Base-by-base conservation (phyloP, 2,113 vertebrate species). In the Platysternon megacephalum region DNA sequence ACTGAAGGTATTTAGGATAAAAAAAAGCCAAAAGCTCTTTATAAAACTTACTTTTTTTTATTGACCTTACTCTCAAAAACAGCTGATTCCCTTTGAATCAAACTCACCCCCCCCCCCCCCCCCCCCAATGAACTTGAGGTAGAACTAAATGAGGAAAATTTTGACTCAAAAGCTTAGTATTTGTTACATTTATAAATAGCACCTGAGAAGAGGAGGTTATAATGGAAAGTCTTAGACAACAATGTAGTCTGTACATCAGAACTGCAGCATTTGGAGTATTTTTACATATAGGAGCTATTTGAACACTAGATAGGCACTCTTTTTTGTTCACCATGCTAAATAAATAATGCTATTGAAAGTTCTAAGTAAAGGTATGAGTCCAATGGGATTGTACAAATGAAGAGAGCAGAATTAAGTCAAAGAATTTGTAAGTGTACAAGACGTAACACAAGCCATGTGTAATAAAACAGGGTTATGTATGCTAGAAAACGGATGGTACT, bases 391-490 rank as follows among this genome's bases (percentile, higher is more conserved):
- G 22, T 53, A 52, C 7, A 11, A 29, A 24, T 89, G 11, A 21
- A 84, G 58, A 68, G 19, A 26, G 42, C 24, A 74, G 32, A 56
- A 29, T 11, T 80, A 26, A 24, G 48, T 5, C 0, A 35, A n/a
- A 35, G 29, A 0, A 17, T 58, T 68, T 58, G 21, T 8, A 13
- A 52, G 56, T 0, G 0, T 84, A 46, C 2, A 28, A 53, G 21
- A 6, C 56, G 4, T n/a, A 48, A 81, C 2, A 2, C 4, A 1
- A 0, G 0, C 12, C 35, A 46, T 39, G 2, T 46, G 6, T 90
- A 85, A 24, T 68, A 68, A 2, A 19, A 28, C 5, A 19, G 46
- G 46, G 17, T 39, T 46, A 13, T 1, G 3, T 53, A 32, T 21
- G 16, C 49, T 29, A 19, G 35, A 10, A 1, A 0, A 8, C 6